These are phyloP conservation scores for Tretioscincus oriximinensis DNA, from an alignment of 2,113 vertebrate species.

Conservation along the genomic window DNA sequence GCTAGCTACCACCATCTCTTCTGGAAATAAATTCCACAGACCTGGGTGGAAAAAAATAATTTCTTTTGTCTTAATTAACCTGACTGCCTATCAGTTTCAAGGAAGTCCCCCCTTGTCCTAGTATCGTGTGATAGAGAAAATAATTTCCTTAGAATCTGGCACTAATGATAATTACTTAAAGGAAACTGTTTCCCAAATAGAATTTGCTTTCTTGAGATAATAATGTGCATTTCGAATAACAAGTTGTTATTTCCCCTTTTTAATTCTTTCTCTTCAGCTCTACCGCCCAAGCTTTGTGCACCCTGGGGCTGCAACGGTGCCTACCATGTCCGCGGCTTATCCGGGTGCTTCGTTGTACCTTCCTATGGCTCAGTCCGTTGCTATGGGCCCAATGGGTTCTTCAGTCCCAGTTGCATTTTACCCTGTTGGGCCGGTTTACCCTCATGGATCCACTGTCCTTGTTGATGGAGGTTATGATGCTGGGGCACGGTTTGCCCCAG, in stretches of 20 bases:
- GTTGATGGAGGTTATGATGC: slow-evolving; percentile 87
- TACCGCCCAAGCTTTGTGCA: slow-evolving; percentile 94
- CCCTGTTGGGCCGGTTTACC: slow-evolving; percentile 87
- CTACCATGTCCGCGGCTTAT: slow-evolving; percentile 86
- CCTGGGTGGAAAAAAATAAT: too few relatives aligned
- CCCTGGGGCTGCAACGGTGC: slow-evolving; percentile 82
- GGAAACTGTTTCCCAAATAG: not conserved
- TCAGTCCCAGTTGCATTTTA: slow-evolving; percentile 94
- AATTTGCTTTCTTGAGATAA: not conserved
- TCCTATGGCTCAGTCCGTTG: slow-evolving; percentile 85
- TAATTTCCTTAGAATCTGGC: not conserved
- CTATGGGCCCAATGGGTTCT: slow-evolving; percentile 81
- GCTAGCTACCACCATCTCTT: too few relatives aligned
- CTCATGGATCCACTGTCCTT: slow-evolving; percentile 85
- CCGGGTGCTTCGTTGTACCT: slow-evolving; percentile 88
- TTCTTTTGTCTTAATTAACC: too few relatives aligned
- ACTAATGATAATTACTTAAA: not conserved
- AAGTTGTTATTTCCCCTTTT: accelerated
- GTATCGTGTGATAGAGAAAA: too few relatives aligned
- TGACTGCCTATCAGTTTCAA: too few relatives aligned
- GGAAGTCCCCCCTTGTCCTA: too few relatives aligned
- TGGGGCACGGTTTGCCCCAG: slow-evolving; percentile 87
- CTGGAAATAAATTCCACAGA: too few relatives aligned
- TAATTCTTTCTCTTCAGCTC: slow-evolving; percentile 74
- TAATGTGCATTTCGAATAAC: not conserved